Percentiles rank a stretch among this genome's conserved stretches.
These are phyloP conservation scores for Heteropelma amictum DNA, from an alignment of 2,888 invertebrate genomes.

Conservation along the genomic window DNA sequence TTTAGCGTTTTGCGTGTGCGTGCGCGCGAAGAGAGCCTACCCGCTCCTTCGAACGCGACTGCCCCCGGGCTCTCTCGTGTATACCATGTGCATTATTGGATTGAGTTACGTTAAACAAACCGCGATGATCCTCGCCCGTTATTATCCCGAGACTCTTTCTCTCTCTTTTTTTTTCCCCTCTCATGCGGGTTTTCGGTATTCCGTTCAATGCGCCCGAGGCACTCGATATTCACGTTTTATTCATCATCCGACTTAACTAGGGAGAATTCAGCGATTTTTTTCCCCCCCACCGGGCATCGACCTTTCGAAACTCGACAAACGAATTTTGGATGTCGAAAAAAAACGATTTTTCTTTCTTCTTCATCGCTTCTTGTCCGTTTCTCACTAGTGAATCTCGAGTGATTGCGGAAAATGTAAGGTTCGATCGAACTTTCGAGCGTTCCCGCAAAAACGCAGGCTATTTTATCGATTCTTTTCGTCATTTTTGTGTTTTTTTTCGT, in stretches of 20 bases:
- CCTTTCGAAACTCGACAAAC: too few relatives aligned
- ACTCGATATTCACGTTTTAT: slow-evolving; percentile 10
- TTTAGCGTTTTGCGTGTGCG: slow-evolving; percentile 32
- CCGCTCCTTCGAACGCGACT: slow-evolving; percentile 29
- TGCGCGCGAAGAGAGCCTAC: background rate
- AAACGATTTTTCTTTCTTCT: too few relatives aligned
- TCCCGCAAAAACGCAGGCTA: too few relatives aligned
- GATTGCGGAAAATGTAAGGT: too few relatives aligned
- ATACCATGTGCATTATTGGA: slow-evolving; percentile 76
- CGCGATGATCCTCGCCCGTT: slow-evolving; percentile 43
- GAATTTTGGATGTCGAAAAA: too few relatives aligned
- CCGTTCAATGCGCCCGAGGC: slow-evolving; percentile 36
- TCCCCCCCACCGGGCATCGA: too few relatives aligned
- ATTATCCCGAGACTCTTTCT: slow-evolving; percentile 36
- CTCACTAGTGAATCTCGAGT: too few relatives aligned
- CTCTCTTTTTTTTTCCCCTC: slow-evolving; percentile 21
- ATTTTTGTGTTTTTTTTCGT: too few relatives aligned
- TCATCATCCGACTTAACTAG: background rate
- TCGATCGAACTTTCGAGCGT: too few relatives aligned
- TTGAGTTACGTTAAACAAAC: slow-evolving; percentile 76
- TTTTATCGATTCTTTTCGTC: too few relatives aligned
- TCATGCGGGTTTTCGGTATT: slow-evolving; percentile 44
- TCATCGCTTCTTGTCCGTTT: too few relatives aligned
- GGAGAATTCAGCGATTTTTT: too few relatives aligned
- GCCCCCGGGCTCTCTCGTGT: slow-evolving; percentile 76